Evolutionary conservation across 2,888 invertebrate species (phyloP).

Genomic region (Yponomeuta sedellus): DNA sequence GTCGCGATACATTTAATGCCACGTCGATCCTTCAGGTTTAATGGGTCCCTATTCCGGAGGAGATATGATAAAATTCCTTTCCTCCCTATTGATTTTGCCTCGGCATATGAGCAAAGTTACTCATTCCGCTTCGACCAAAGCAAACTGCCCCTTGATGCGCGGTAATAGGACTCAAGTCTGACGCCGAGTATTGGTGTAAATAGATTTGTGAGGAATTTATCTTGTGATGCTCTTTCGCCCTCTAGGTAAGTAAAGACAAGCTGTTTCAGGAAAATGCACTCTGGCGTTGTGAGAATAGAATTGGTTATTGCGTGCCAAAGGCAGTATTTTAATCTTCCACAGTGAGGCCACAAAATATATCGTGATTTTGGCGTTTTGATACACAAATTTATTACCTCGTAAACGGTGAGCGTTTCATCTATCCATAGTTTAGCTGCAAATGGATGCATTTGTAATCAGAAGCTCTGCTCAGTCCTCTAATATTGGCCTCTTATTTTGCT

Average conservation of each 20-base stretch:
- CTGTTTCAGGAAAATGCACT: neutral
- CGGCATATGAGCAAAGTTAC: neutral
- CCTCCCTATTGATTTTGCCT: neutral
- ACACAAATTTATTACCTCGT: constrained; percentile 1
- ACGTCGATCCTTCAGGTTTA: neutral
- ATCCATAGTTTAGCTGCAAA: neutral
- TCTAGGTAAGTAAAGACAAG: neutral
- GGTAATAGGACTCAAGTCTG: neutral
- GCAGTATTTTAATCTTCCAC: neutral
- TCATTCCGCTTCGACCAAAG: neutral
- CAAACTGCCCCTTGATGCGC: neutral
- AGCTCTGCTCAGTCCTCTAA: neutral
- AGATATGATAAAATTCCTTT: neutral
- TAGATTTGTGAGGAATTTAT: constrained; percentile 1
- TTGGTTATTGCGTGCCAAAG: neutral
- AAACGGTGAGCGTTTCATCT: neutral
- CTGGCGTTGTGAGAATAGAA: neutral
- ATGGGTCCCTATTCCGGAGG: neutral
- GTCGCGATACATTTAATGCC: neutral
- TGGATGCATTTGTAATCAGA: neutral
- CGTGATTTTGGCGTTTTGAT: neutral
- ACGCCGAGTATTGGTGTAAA: neutral
- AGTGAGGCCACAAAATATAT: neutral
- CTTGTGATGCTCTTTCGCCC: neutral
- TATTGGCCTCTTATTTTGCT: too few species aligned